Percentiles rank a stretch among this genome's conserved stretches.
Evolutionary conservation across 30 jellyfish, hydroid and myxozoan genomes (phyloP).

Genomic region (Chrysaora quinquecirrha): DNA sequence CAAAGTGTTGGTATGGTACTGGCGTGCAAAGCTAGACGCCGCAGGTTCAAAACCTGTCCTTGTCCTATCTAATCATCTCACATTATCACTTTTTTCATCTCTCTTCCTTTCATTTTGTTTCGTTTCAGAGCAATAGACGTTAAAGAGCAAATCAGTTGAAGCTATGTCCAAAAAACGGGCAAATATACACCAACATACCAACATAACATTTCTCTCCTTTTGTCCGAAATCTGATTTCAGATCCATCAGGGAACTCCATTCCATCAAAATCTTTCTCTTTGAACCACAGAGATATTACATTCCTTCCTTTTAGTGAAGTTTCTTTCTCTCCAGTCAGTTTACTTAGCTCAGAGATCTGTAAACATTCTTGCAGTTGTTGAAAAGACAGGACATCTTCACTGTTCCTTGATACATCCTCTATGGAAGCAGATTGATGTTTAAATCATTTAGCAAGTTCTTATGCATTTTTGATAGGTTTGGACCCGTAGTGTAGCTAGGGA

Average conservation of each 20-base stretch:
- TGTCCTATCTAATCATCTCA: too few relatives aligned
- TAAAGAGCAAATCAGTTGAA: too few relatives aligned
- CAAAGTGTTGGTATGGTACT: too few relatives aligned
- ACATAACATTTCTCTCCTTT: constrained; percentile 70
- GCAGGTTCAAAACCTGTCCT: too few relatives aligned
- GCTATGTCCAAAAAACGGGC: neutral
- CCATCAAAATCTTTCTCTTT: constrained; percentile 83
- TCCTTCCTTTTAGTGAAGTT: constrained; percentile 1
- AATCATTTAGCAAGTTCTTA: too few relatives aligned
- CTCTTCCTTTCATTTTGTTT: too few relatives aligned
- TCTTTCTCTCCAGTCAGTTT: constrained; percentile 56
- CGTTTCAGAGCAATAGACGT: neutral
- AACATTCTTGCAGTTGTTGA: constrained; percentile 21
- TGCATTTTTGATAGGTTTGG: too few relatives aligned
- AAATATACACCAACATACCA: constrained; percentile 14
- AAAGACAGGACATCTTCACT: constrained; percentile 74
- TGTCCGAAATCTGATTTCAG: constrained; percentile 75
- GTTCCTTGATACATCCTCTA: constrained; percentile 74
- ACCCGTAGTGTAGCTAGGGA: too few relatives aligned
- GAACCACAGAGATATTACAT: constrained; percentile 72
- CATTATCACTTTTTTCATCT: too few relatives aligned
- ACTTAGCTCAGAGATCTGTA: constrained; percentile 24
- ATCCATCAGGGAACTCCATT: constrained; percentile 64
- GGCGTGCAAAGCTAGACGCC: too few relatives aligned
- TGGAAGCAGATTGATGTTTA: too few relatives aligned